Base-by-base conservation (phyloP, 2,113 vertebrate genomes). In the Psilopsiagon aurifrons region DNA sequence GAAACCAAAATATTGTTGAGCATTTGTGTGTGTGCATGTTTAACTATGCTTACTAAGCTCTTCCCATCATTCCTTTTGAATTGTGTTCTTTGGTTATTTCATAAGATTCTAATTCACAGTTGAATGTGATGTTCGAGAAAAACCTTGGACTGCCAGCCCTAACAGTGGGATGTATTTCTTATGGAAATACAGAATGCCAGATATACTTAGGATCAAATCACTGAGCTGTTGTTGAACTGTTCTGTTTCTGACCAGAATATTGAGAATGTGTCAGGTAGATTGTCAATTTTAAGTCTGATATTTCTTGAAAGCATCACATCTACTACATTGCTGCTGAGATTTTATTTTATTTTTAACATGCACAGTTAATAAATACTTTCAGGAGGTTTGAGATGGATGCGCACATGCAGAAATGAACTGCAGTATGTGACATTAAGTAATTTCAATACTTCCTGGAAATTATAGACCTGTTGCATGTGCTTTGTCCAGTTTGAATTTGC, bases 1-100 rank as follows among this genome's bases (percentile, higher is more conserved):
- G 39, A 93, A 91, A 91, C n/a, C 33, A 87, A 82, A 89, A 88
- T 83, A 87, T 55, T 52, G 52, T 57, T 88, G 43, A 86, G 55
- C 19, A 37, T 63, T 43, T 11, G 20, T 82, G 22, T 9, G 44
- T 69, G 17, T 33, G 18, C 54, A 19, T 63, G 27, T 63, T 92
- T 71, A 75, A 86, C 93, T 85, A 59, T 73, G 37, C 71, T 79
- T 60, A 18, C 39, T 79, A 82, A 89, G 14, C 31, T 78, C 35
- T 66, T 73, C 55, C 47, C 37, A 46, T 84, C 46, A 67, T 86
- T 95, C 59, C 25, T 95, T 91, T 77, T 44, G 28, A 71, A 54
- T 37, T 73, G 9, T 59, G 6, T 76, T 93, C 59, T 83, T 91
- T 86, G n/a, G 7, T 66, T 88, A 67, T 11, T 76, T 77, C 66